Base-by-base conservation (phyloP, 2,113 vertebrate species). In the Grantiella picta region DNA sequence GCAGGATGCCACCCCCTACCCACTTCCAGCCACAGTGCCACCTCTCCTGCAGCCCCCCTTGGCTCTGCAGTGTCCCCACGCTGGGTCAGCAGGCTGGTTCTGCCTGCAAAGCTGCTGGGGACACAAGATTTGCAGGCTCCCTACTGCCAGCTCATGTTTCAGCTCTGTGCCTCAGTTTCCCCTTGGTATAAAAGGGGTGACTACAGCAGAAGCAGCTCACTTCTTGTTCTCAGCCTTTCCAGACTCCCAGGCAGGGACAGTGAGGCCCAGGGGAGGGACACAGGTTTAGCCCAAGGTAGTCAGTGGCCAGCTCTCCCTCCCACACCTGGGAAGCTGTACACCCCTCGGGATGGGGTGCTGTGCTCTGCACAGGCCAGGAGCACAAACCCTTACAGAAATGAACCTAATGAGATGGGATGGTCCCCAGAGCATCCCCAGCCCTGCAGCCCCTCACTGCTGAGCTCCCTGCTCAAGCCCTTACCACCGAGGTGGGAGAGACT, bases 261-360 rank as follows among this genome's bases (percentile, higher is more conserved):
- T 5, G 69, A 53, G 31, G 69, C 50, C 49, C 36, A 36, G 45
- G 22, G 22, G 12, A 94, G 12, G 22, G 24, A 82, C 60, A 57
- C 21, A 36, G 28, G 47, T 49, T 66, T 44, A 70, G 45, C 45
- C 29, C 10, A 19, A n/a, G 29, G 23, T 3, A 33, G 9, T 23
- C n/a, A 18, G 21, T 14, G 3, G 20, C 22, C 60, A 95, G 36
- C 42, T 42, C 49, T 86, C 28, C 61, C 38, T 72, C 11, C 29
- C 3, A 1, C 6, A 3, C 20, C 25, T 0, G 0, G 13, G 56
- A 54, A 40, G n/a, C 29, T 45, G 31, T 24, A 21, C 1, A 1
- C 4, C 36, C 36, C 66, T 44, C 0, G 8, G 61, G 57, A 73
- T 10, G n/a, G 38, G 22, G 5, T 42, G 31, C 47, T 29, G 64